Evolutionary conservation across 1,140 invertebrate species (phyloP).

Genomic region (Neodiprion virginianus): DNA sequence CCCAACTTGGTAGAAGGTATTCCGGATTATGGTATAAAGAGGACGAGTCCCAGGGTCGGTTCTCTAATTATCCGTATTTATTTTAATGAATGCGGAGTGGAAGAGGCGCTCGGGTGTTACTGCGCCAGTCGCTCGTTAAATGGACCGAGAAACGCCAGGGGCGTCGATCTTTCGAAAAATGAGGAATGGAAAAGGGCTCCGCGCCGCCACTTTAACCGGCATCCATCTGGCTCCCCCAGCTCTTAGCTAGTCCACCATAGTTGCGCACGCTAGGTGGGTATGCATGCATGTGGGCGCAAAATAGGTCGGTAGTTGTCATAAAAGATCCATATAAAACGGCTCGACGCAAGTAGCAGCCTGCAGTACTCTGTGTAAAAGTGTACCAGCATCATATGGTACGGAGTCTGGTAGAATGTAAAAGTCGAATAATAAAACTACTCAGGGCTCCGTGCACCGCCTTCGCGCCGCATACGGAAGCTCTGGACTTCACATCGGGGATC

Average conservation of each 20-base stretch:
- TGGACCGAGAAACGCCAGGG: not conserved
- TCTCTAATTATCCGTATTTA: not conserved
- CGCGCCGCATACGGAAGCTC: not conserved
- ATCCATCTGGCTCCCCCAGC: conserved; percentile 4
- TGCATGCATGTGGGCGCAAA: not conserved
- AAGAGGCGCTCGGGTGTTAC: too few relatives aligned
- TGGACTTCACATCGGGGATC: not conserved
- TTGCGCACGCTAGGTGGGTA: too few relatives aligned
- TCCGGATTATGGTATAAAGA: not conserved
- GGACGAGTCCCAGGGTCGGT: not conserved
- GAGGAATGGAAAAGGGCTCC: not conserved
- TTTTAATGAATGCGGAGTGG: not conserved
- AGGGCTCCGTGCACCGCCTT: not conserved
- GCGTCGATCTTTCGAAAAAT: not conserved
- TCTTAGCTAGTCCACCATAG: not conserved
- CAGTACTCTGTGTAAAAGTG: not conserved
- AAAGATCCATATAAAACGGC: not conserved
- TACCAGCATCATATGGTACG: not conserved
- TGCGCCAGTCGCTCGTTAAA: too few relatives aligned
- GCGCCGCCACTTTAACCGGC: not conserved
- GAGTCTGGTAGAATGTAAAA: not conserved
- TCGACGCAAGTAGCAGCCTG: not conserved
- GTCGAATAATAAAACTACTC: conserved; percentile 5
- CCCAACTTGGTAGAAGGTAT: not conserved
- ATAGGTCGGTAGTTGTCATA: conserved; percentile 1